phyloP scores from a whole-genome alignment of 1,140 invertebrate species.

The Polypedilum vanderplanki region DNA sequence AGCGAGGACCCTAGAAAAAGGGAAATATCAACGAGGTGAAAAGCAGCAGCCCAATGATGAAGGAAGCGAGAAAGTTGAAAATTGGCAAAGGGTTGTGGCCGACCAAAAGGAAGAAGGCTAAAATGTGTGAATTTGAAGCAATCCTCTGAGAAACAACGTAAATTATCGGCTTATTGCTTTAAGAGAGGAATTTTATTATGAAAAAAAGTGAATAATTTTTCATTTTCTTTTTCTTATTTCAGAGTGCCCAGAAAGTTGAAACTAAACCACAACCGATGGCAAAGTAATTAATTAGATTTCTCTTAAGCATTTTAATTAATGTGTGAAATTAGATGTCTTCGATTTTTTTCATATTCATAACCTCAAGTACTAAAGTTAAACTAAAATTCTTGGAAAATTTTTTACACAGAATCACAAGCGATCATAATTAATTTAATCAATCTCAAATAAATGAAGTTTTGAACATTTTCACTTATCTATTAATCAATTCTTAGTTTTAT shows the following conservation, averaged over 20 bases:
- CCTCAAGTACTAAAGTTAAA: too few relatives aligned
- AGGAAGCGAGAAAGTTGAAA: constrained; percentile 36
- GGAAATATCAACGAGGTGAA: constrained; percentile 29
- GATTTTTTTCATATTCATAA: too few relatives aligned
- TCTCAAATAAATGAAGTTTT: too few relatives aligned
- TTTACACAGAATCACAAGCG: too few relatives aligned
- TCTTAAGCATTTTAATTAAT: constrained; percentile 23
- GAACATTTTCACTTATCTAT: too few relatives aligned
- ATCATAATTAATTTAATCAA: too few relatives aligned
- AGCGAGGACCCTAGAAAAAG: not conserved
- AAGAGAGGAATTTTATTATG: not conserved
- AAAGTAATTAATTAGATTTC: constrained; percentile 21
- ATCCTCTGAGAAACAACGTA: constrained; percentile 21
- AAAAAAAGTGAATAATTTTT: not conserved
- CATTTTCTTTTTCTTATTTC: not conserved
- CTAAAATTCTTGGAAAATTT: too few relatives aligned
- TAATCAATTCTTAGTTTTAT: too few relatives aligned
- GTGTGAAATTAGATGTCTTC: not conserved
- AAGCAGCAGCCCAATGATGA: constrained; percentile 35
- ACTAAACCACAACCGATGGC: not conserved
- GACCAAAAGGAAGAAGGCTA: constrained; percentile 27
- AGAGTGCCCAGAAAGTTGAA: constrained; percentile 14
- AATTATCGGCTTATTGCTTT: too few relatives aligned
- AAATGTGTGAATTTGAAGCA: not conserved
- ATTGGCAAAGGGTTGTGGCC: constrained; percentile 31